phyloP scores from a whole-genome alignment of 2,797 vertebrate species.

The Epinephelus malabaricus region DNA sequence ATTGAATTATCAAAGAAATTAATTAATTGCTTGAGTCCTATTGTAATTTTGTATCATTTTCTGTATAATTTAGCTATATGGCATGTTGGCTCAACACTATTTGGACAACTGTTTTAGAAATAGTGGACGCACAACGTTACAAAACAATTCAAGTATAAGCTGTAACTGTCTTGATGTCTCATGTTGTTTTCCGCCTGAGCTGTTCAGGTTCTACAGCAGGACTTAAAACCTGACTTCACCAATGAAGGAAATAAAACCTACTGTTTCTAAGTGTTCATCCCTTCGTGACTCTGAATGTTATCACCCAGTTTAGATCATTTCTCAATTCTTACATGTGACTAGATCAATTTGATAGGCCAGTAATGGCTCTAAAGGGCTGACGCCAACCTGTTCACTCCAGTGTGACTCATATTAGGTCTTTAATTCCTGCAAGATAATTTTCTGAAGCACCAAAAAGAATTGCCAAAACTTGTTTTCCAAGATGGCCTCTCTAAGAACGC shows the following conservation, averaged over 20 bases:
- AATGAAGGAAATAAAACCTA: conserved; percentile 9
- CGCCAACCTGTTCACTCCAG: neutral
- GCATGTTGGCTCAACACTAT: too few species aligned
- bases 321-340: neutral
- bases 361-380: conserved; percentile 4
- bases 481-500: neutral
- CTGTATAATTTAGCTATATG: neutral
- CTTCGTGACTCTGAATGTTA: neutral
- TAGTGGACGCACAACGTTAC: too few species aligned
- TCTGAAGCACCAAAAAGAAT: neutral
- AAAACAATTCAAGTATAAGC: neutral
- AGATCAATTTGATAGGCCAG: neutral
- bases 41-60: neutral
- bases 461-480: conserved; percentile 8
- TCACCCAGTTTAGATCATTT: conserved; percentile 23
- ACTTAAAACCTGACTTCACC: neutral
- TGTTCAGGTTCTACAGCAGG: neutral
- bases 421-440: neutral
- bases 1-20: neutral
- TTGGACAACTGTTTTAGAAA: too few species aligned
- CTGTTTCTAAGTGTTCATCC: neutral
- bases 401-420: conserved; percentile 10
- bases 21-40: neutral
- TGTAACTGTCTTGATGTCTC: neutral
- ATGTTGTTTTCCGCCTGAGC: neutral